These are phyloP conservation scores for Hydroisotoma schaefferi DNA, from an alignment of 2,888 invertebrate genomes.

Conservation along the genomic window DNA sequence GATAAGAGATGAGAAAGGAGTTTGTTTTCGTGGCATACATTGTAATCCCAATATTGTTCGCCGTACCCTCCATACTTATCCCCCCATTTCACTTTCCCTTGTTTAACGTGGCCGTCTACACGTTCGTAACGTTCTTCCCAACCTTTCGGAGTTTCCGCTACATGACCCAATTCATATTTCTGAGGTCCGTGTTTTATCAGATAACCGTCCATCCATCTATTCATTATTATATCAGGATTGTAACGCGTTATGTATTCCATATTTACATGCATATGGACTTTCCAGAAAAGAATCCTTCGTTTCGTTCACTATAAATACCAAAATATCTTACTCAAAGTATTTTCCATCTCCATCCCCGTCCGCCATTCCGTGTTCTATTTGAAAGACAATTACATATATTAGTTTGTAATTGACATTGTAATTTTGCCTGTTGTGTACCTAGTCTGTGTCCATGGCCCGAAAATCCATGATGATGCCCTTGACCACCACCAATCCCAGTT, in stretches of 20 bases:
- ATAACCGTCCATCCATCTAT: constrained; percentile 71
- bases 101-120: constrained; percentile 58
- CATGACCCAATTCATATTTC: constrained; percentile 77
- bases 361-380: too few relatives aligned
- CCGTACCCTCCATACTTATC: constrained; percentile 82
- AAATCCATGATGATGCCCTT: constrained; percentile 20
- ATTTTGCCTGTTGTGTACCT: constrained; percentile 18
- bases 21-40: constrained; percentile 8
- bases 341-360: constrained; percentile 54
- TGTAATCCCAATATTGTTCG: constrained; percentile 70
- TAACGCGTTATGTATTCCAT: too few relatives aligned
- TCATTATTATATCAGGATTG: too few relatives aligned
- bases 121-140: constrained; percentile 82
- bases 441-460: constrained; percentile 12
- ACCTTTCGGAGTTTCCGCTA: constrained; percentile 71
- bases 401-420: too few relatives aligned
- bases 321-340: constrained; percentile 57
- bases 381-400: too few relatives aligned
- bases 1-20: neutral
- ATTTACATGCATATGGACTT: too few relatives aligned
- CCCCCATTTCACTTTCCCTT: constrained; percentile 64
- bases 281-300: too few relatives aligned
- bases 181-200: constrained; percentile 71
- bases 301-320: too few relatives aligned
- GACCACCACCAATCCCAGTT: constrained; percentile 3